These are phyloP conservation scores for Anser cygnoides DNA, from an alignment of 2,113 vertebrate genomes.

Conservation along the genomic window DNA sequence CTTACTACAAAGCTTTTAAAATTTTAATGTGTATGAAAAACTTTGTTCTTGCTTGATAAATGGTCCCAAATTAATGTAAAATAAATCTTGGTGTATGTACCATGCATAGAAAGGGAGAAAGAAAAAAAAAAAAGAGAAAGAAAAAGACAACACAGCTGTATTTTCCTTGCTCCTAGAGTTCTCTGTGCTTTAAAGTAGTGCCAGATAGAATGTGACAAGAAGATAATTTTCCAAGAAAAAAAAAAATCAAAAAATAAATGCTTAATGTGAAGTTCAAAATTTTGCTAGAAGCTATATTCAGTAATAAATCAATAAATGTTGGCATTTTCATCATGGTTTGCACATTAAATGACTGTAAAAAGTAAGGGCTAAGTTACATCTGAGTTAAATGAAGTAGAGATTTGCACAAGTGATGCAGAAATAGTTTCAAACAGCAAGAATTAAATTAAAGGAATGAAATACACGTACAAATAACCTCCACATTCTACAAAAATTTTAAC, in stretches of 20 bases:
- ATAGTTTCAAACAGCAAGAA: constrained; percentile 23
- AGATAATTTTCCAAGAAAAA: constrained; percentile 22
- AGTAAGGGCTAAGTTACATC: neutral
- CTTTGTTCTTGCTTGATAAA: constrained; percentile 66
- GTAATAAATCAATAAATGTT: constrained; percentile 30
- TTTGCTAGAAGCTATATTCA: constrained; percentile 14
- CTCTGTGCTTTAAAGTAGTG: constrained; percentile 47
- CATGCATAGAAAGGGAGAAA: neutral
- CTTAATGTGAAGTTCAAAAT: constrained; percentile 54
- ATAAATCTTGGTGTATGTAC: constrained; percentile 39
- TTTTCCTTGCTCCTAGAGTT: constrained; percentile 33
- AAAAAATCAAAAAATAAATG: neutral
- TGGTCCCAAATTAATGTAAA: constrained; percentile 68
- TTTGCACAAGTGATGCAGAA: constrained; percentile 32
- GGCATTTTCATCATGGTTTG: constrained; percentile 55
- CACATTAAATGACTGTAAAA: neutral
- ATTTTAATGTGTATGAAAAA: constrained; percentile 60
- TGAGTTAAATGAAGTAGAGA: constrained; percentile 28
- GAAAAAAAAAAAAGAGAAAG: neutral
- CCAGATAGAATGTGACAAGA: constrained; percentile 60
- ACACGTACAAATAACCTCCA: neutral
- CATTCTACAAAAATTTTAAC: neutral
- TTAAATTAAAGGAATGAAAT: neutral
- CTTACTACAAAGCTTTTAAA: constrained; percentile 40
- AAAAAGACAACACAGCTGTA: constrained; percentile 5